Conservation (phyloP, 2,888 invertebrate genomes). For the Erpobdella octoculata region DNA sequence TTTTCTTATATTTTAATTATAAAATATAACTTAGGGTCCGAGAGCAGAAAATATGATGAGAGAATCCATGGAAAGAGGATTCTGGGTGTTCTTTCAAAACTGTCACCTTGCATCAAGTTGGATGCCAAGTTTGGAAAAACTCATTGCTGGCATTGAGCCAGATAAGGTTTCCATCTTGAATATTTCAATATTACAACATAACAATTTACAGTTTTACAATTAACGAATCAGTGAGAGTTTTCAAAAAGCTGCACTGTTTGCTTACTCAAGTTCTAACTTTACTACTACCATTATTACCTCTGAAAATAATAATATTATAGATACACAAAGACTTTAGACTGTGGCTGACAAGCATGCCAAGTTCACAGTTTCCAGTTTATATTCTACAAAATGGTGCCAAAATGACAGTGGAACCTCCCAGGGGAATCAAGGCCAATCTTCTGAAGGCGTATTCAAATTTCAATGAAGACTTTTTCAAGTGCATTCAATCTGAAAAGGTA, state of each 20-base stretch:
- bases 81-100: slow-evolving; percentile 83
- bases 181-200: too few species aligned
- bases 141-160: slow-evolving; percentile 69
- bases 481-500: slow-evolving; percentile 40
- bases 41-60: slow-evolving; percentile 70
- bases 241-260: not conserved
- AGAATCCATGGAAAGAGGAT: slow-evolving; percentile 67
- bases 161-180: slow-evolving; percentile 54
- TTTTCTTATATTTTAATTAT: too few species aligned
- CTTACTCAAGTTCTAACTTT: too few species aligned
- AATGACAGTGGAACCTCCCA: slow-evolving; percentile 74
- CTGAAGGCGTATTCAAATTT: slow-evolving; percentile 50
- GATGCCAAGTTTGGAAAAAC: slow-evolving; percentile 73
- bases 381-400: slow-evolving; percentile 73
- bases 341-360: slow-evolving; percentile 73
- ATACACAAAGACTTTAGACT: slow-evolving; percentile 70
- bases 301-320: slow-evolving; percentile 37
- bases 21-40: slow-evolving; percentile 63
- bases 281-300: not conserved
- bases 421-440: slow-evolving; percentile 67
- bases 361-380: slow-evolving; percentile 67
- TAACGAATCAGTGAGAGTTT: too few species aligned
- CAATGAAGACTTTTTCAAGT: slow-evolving; percentile 51
- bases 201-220: too few species aligned
- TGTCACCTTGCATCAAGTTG: slow-evolving; percentile 82